A percentile compares a stretch with the other conserved stretches of the same genome.
phyloP scores from a whole-genome alignment of 2,113 vertebrate genomes.

The Equus quagga region DNA sequence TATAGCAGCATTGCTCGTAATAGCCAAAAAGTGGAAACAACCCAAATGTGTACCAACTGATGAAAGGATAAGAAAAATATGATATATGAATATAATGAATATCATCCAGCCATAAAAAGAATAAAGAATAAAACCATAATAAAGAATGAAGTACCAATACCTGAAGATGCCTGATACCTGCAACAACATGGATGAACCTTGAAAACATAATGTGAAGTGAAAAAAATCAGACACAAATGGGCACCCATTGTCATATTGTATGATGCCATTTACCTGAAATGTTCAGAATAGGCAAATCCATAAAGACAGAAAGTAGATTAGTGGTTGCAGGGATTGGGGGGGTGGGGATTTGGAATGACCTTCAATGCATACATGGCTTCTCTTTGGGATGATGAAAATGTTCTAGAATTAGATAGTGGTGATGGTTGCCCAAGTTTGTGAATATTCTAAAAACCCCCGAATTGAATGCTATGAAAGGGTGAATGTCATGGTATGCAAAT shows the following conservation, averaged over 20 bases:
- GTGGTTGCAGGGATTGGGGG: neutral
- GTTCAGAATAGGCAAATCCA: neutral
- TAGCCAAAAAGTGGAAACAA: neutral
- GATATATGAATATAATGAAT: neutral
- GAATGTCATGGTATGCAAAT: neutral
- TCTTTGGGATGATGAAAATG: neutral
- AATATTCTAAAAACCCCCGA: neutral
- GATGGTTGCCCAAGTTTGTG: neutral
- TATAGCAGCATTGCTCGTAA: neutral
- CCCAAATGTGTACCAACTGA: neutral
- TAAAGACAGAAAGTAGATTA: neutral
- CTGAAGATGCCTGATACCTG: neutral
- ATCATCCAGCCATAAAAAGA: neutral
- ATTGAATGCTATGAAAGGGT: neutral
- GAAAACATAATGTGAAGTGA: neutral
- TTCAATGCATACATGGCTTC: neutral
- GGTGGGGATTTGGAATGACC: neutral
- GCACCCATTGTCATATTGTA: neutral
- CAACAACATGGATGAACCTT: neutral
- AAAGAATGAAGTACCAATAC: neutral
- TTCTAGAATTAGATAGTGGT: neutral
- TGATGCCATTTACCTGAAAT: neutral
- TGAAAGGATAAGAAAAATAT: neutral
- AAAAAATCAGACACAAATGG: neutral
- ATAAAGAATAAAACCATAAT: too few species aligned